These are phyloP conservation scores for Dorcus hopei DNA, from an alignment of 2,888 invertebrate genomes.

Conservation along the genomic window DNA sequence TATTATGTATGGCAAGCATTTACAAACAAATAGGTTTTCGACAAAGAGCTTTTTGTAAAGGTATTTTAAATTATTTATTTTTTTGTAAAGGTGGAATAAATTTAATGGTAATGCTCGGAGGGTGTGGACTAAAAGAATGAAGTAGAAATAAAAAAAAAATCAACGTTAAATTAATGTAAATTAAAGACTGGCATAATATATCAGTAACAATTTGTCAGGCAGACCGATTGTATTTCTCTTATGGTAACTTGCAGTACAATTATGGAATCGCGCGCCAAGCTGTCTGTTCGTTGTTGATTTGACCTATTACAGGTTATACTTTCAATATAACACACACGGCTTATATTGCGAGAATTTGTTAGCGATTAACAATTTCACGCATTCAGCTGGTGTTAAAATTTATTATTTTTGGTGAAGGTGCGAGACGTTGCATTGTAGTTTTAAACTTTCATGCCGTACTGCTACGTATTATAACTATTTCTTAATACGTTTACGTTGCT, in stretches of 20 bases:
- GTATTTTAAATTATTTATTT: too few relatives aligned
- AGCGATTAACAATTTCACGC: background rate
- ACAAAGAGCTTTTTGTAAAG: too few relatives aligned
- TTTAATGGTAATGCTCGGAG: too few relatives aligned
- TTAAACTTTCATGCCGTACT: too few relatives aligned
- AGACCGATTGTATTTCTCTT: conserved; percentile 11
- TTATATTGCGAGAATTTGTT: background rate
- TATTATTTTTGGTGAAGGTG: background rate
- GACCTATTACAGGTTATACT: conserved; percentile 23
- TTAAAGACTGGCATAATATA: background rate
- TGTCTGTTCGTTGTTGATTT: conserved; percentile 35
- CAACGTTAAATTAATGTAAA: background rate
- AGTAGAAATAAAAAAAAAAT: background rate
- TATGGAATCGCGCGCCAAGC: conserved; percentile 41
- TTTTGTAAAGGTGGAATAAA: too few relatives aligned
- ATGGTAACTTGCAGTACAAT: conserved; percentile 34
- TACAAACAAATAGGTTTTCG: too few relatives aligned
- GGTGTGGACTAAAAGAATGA: too few relatives aligned
- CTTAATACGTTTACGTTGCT: background rate
- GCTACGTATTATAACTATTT: too few relatives aligned
- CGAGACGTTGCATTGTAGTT: background rate
- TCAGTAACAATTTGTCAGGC: conserved; percentile 10
- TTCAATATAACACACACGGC: background rate
- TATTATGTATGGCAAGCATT: too few relatives aligned
- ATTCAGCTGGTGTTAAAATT: background rate